Evolutionary conservation across 1,140 invertebrate species (phyloP), one percentile per base, ranked within the genome.

Genomic region (Sycobia sp.): DNA sequence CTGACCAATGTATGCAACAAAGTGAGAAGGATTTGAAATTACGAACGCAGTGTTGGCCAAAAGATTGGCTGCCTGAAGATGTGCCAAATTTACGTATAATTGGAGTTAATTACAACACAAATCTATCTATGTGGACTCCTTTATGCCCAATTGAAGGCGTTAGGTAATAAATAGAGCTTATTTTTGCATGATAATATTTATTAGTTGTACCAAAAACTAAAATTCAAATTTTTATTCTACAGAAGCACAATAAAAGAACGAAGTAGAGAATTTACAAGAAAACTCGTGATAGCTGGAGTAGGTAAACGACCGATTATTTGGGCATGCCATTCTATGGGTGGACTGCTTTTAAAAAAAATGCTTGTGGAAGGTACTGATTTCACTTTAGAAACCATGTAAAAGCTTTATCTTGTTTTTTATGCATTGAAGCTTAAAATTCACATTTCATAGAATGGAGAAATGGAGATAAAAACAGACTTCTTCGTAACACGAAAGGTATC

Each of bases 271-370:
- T 77, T 94, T 39, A 72, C 86, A 8, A 73, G 83, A 20, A 89
- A 88, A 70, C 76, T 94, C 43, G 59, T 84, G 29, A 76, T 82
- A 71, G 89, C 90, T 59, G 88, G 87, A 59, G 84, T 94, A 22
- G 92, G 92, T 3, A 77, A 82, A 51, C 83, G 87, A 70, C 90
- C 90, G 7, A 85, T 92, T 57, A 84, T 94, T 55, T 94, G 90
- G 90, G 82, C 93, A 20, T 87, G 89, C 16, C 92, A 94, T 79
- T 94, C 91, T 4, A 93, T 94, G 91, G 92, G 92, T 69, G 92
- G 91, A 44, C 82, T 94, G 14, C 82, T 94, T 43, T 88, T 92
- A 1, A 94, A 94, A 80, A 86, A 91, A 68, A 87, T 93, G 65
- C 73, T 93, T 9, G 76, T 85, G 1, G 81, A 86, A 77, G 82